Percentiles rank a stretch among this genome's conserved stretches.
These are phyloP conservation scores for Chanos chanos DNA, from an alignment of 2,797 vertebrate species.

Conservation along the genomic window DNA sequence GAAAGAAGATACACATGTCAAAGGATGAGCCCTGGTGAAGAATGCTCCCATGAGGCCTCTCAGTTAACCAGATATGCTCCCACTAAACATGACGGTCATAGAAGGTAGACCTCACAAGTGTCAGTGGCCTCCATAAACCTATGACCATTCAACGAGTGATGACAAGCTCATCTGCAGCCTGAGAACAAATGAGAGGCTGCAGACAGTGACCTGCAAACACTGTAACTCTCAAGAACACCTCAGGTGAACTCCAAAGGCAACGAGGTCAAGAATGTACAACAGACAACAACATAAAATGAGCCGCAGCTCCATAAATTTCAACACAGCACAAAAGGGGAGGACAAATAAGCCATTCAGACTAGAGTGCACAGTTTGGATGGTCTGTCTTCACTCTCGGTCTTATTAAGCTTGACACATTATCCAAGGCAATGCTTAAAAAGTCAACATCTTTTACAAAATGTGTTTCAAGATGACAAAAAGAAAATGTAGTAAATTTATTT, in stretches of 20 bases:
- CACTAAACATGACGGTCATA: constrained; percentile 8
- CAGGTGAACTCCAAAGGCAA: neutral
- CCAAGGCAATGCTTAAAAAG: too few species aligned
- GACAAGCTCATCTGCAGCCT: constrained; percentile 3
- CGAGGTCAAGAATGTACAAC: neutral
- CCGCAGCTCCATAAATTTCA: neutral
- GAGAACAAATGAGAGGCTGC: neutral
- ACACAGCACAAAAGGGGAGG: neutral
- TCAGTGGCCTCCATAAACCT: too few species aligned
- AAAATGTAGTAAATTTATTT: too few species aligned
- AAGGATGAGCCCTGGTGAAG: constrained; percentile 3
- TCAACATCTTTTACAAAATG: too few species aligned
- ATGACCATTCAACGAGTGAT: too few species aligned
- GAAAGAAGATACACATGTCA: constrained; percentile 1
- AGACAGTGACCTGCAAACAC: constrained; percentile 3
- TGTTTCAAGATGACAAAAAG: too few species aligned
- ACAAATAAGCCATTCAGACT: neutral
- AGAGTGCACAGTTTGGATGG: too few species aligned
- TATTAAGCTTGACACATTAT: too few species aligned
- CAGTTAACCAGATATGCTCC: neutral
- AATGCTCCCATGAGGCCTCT: neutral
- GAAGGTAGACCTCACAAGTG: too few species aligned
- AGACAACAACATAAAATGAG: constrained; percentile 12
- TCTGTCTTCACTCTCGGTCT: too few species aligned
- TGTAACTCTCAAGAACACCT: neutral